Conservation (phyloP, 37 sponge, comb jelly and placozoan genomes). For the Dysidea cf. avara region DNA sequence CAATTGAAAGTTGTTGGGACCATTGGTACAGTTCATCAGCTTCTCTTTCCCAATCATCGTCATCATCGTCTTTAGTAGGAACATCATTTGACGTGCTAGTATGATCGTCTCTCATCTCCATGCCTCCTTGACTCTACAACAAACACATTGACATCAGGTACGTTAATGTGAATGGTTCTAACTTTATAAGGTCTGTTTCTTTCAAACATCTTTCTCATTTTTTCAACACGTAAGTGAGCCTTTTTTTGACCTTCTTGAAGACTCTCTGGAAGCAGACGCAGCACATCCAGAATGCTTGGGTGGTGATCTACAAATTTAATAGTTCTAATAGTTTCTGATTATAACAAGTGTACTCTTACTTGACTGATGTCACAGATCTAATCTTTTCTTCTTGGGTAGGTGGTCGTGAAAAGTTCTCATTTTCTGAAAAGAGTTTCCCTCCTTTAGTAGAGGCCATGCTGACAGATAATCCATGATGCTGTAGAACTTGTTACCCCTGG, state of each 20-base stretch:
- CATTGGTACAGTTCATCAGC: no score
- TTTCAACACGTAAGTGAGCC: constrained; percentile 61
- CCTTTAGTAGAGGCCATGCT: neutral
- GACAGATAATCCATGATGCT: constrained; percentile 39
- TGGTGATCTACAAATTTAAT: no score
- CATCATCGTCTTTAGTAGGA: no score
- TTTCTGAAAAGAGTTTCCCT: constrained; percentile 14
- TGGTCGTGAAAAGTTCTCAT: constrained; percentile 28
- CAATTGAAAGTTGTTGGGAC: no score
- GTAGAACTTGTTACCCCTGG: constrained; percentile 47
- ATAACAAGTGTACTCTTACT: constrained; percentile 33
- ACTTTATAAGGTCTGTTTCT: no score
- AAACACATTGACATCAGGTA: no score
- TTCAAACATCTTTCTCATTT: constrained; percentile 46
- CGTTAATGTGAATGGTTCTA: no score
- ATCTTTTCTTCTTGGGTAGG: constrained; percentile 44
- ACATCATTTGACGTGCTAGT: no score
- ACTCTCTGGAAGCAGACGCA: no score
- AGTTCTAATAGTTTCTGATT: constrained; percentile 28
- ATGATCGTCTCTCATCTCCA: no score
- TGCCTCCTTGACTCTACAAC: no score
- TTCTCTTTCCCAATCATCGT: no score
- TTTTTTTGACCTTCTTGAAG: constrained; percentile 59
- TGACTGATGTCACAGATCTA: constrained; percentile 23
- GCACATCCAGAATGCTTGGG: neutral